These are phyloP conservation scores for Agrilus cyanescens DNA, from an alignment of 2,888 invertebrate species.

Conservation along the genomic window DNA sequence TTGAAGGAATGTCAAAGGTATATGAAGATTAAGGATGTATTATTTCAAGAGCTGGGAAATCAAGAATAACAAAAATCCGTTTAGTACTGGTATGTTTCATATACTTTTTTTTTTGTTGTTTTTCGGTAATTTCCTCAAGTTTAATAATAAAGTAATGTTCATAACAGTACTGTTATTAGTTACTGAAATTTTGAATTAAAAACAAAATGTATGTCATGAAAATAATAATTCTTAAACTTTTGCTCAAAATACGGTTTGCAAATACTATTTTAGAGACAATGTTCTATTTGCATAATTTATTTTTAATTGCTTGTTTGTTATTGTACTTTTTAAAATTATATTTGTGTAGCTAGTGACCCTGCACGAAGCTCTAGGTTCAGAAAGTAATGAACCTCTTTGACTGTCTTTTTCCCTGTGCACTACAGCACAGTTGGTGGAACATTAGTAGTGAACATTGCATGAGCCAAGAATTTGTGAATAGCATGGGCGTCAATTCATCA, in stretches of 20 bases:
- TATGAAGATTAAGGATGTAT: no score
- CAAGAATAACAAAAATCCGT: background rate
- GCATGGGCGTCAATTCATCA: constrained; percentile 37
- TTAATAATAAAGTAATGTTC: no score
- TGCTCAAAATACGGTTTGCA: no score
- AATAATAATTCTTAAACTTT: no score
- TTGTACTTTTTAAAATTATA: constrained; percentile 1
- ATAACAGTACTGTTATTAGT: no score
- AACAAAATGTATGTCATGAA: no score
- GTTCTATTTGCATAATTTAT: background rate
- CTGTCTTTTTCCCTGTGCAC: constrained; percentile 45
- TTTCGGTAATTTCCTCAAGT: background rate
- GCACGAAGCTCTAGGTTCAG: constrained; percentile 43
- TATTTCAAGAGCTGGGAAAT: no score
- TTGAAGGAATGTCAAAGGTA: no score
- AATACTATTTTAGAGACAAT: constrained; percentile 3
- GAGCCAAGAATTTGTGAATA: constrained; percentile 34
- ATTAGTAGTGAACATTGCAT: constrained; percentile 31
- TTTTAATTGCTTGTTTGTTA: background rate
- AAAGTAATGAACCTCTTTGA: constrained; percentile 47
- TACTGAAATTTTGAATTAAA: no score
- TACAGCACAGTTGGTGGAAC: constrained; percentile 42
- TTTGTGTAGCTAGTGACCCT: constrained; percentile 30
- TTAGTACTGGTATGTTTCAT: background rate
- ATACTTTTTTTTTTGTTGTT: constrained; percentile 1